Percentiles rank a stretch among this genome's conserved stretches.
phyloP scores from a whole-genome alignment of 2,888 invertebrate species.

The Orthonevra nobilis region DNA sequence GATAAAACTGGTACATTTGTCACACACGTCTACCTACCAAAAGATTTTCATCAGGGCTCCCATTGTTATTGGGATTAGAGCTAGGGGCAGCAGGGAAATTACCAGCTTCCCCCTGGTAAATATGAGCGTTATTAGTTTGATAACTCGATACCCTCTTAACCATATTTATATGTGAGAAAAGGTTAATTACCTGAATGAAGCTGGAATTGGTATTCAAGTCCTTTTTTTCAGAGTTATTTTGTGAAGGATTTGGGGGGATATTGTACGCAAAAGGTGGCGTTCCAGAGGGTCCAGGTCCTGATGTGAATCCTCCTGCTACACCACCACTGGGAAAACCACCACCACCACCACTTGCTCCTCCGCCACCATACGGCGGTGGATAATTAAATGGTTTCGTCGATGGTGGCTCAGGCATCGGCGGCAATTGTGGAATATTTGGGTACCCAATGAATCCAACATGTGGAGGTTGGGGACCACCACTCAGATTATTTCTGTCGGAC shows the following conservation, averaged over 20 bases:
- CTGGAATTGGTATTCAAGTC: conserved; percentile 83
- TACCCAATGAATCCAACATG: conserved; percentile 91
- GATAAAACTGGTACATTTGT: conserved; percentile 3
- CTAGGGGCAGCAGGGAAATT: conserved; percentile 83
- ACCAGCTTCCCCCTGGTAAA: conserved; percentile 84
- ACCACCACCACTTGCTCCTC: conserved; percentile 81
- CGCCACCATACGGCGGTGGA: conserved; percentile 80
- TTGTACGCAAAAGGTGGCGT: conserved; percentile 82
- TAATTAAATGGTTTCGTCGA: conserved; percentile 85
- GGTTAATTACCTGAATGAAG: conserved; percentile 81
- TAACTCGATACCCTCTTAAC: too few species aligned
- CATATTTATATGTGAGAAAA: too few species aligned
- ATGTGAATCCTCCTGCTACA: conserved; percentile 60
- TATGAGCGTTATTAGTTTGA: conserved; percentile 68
- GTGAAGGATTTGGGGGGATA: conserved; percentile 82
- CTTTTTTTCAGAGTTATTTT: conserved; percentile 81
- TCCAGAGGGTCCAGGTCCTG: conserved; percentile 53
- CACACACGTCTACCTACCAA: conserved; percentile 82
- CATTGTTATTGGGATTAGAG: conserved; percentile 86
- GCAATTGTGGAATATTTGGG: conserved; percentile 86
- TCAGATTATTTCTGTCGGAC: conserved; percentile 83
- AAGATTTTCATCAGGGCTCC: conserved; percentile 86
- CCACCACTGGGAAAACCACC: conserved; percentile 72
- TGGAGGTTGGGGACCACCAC: conserved; percentile 82
- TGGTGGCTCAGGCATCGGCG: conserved; percentile 82